Base-by-base conservation (phyloP, 2,113 vertebrate genomes). In the Petromus typicus region DNA sequence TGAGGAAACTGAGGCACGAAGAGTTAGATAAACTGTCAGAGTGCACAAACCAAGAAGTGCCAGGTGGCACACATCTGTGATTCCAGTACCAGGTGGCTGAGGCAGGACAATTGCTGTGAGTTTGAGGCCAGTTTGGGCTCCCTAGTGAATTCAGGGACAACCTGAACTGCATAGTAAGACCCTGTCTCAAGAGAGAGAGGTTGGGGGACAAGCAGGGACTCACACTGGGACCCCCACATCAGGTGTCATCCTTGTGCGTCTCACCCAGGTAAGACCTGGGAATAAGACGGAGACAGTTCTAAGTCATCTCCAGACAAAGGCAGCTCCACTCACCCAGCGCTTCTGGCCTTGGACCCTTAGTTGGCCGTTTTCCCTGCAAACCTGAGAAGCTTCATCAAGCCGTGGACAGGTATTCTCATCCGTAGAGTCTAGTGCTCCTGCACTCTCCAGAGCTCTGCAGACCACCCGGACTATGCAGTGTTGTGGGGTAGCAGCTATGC, bases 1-100 rank as follows among this genome's bases (percentile, higher is more conserved):
- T 37, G 67, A 48, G 51, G 54, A 81, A 59, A 97, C 71, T 45
- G 93, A 92, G 80, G 83, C 81, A 84, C n/a, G 14, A 25, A 63
- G 75, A 7, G 32, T 32, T 13, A 27, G 64, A 10, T 40, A 75
- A 12, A 32, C 69, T 84, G 1, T 67, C n/a, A 54, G 22, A 80
- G 73, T 45, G 61, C 89, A 37, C 16, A 71, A 22, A 63, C 40
- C 78, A 83, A 71, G 67, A 88, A 1, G 8, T 12, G 34, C 89
- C 34, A 12, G 34, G 45, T 48, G 43, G 43, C 43, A 48, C 45
- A 32, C 7, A 48, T 27, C 43, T 76, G 43, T 76, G 14, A 48
- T 48, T 43, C 73, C 22, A 25, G 59, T 25, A 61, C 59, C 43
- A 76, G 73, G 43, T 48, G 73, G 43, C 43, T 32, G 73, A 76